Evolutionary conservation across 2,797 vertebrate species (phyloP).

Genomic region (Sebastiscus tertius): DNA sequence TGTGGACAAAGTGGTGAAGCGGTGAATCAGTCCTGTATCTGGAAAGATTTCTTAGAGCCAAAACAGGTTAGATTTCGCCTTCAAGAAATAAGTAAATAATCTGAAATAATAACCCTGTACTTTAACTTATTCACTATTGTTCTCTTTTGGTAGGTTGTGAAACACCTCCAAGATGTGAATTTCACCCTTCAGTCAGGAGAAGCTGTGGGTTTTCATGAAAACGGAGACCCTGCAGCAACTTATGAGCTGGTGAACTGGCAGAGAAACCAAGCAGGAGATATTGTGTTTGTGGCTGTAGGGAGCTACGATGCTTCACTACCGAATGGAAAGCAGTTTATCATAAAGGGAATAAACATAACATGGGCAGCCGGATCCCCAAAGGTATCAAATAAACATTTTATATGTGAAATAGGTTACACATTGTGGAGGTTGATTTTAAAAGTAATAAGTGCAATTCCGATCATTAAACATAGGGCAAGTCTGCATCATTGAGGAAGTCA

Average conservation of each 20-base stretch:
- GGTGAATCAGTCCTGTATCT: constrained; percentile 46
- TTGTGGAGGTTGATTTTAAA: neutral
- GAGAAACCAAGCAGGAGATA: constrained; percentile 64
- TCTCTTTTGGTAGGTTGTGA: constrained; percentile 59
- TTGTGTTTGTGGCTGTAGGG: constrained; percentile 75
- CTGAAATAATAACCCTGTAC: neutral
- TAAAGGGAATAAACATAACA: constrained; percentile 70
- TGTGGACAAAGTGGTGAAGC: constrained; percentile 47
- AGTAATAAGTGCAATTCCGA: neutral
- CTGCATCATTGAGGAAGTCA: no score
- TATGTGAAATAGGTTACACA: no score
- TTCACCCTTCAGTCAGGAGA: constrained; percentile 78
- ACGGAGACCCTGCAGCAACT: constrained; percentile 78
- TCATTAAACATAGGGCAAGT: no score
- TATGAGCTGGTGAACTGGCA: constrained; percentile 86
- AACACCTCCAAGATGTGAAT: constrained; percentile 72
- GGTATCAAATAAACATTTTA: constrained; percentile 28
- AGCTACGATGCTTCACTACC: constrained; percentile 78
- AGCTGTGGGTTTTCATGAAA: constrained; percentile 75
- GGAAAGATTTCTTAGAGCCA: constrained; percentile 47
- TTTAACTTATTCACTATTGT: neutral
- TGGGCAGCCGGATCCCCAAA: constrained; percentile 67
- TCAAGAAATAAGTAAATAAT: neutral
- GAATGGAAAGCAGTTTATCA: constrained; percentile 71
- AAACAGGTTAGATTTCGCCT: constrained; percentile 60